These are phyloP conservation scores for Myotis pilosus DNA, from an alignment of 2,797 vertebrate species.

Conservation along the genomic window DNA sequence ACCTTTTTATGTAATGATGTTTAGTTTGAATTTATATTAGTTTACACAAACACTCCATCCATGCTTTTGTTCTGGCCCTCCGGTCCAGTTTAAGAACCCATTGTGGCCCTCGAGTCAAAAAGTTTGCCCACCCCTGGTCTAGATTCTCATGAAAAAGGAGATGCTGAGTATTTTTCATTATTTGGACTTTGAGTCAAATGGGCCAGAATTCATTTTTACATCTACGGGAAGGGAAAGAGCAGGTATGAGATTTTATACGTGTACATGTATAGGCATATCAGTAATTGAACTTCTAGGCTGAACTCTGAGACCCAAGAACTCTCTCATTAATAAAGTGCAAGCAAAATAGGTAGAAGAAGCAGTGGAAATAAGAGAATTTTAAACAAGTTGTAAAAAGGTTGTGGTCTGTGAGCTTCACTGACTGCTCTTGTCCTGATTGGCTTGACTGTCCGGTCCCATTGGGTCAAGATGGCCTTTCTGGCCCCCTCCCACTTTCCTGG, in stretches of 20 bases:
- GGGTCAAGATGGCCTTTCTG: conserved; percentile 88
- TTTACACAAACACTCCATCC: too few species aligned
- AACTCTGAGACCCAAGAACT: not conserved
- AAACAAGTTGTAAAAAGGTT: conserved; percentile 70
- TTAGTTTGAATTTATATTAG: too few species aligned
- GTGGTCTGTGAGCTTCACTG: conserved; percentile 25
- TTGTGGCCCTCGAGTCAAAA: too few species aligned
- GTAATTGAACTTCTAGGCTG: not conserved
- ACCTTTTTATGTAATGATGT: too few species aligned
- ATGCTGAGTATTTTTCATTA: not conserved
- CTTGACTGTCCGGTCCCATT: conserved; percentile 85
- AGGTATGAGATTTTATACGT: not conserved
- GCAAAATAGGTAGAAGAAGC: conserved; percentile 53
- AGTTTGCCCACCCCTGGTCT: not conserved
- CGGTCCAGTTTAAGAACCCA: too few species aligned
- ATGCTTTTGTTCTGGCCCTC: too few species aligned
- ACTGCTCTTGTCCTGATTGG: conserved; percentile 83
- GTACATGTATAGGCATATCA: not conserved
- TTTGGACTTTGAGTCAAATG: conserved; percentile 14
- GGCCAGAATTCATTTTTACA: not conserved
- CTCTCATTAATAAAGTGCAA: conserved; percentile 15
- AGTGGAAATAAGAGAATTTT: conserved; percentile 54
- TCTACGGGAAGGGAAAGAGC: not conserved
- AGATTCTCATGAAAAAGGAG: not conserved
- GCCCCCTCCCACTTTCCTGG: conserved; percentile 89